These are phyloP conservation scores for Chlorops oryzae DNA, from an alignment of 1,140 invertebrate species.

Conservation along the genomic window DNA sequence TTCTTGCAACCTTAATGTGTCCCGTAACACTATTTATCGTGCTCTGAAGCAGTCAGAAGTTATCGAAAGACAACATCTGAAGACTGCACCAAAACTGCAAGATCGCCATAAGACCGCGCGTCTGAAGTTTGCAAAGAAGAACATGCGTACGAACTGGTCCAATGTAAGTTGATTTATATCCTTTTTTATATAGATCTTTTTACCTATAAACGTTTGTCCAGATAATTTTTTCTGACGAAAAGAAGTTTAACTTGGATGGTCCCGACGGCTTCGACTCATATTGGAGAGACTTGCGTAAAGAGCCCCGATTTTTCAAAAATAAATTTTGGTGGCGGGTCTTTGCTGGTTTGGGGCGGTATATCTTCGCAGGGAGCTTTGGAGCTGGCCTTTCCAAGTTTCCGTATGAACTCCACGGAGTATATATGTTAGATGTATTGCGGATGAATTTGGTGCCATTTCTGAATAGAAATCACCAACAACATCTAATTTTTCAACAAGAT, in stretches of 20 bases:
- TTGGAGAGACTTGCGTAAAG: no score
- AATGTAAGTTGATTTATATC: no score
- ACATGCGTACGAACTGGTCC: background rate
- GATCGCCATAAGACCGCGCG: background rate
- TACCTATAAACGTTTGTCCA: no score
- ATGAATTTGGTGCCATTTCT: no score
- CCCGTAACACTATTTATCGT: background rate
- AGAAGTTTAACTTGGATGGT: no score
- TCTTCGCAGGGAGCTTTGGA: background rate
- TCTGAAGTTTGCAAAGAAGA: background rate
- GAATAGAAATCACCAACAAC: background rate
- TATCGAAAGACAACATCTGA: background rate
- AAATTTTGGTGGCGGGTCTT: background rate
- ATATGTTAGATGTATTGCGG: background rate
- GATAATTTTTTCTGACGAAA: no score
- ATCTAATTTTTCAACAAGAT: background rate
- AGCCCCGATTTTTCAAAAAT: background rate
- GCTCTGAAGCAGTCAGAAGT: background rate
- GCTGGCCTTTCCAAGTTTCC: background rate
- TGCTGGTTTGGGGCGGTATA: background rate
- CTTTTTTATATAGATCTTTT: no score
- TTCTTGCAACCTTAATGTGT: background rate
- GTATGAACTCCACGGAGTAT: background rate
- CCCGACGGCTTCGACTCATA: no score
- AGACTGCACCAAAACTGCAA: no score